Evolutionary conservation across 92 coral and sea anemone species (phyloP).

Genomic region (Parazoanthus swiftii): DNA sequence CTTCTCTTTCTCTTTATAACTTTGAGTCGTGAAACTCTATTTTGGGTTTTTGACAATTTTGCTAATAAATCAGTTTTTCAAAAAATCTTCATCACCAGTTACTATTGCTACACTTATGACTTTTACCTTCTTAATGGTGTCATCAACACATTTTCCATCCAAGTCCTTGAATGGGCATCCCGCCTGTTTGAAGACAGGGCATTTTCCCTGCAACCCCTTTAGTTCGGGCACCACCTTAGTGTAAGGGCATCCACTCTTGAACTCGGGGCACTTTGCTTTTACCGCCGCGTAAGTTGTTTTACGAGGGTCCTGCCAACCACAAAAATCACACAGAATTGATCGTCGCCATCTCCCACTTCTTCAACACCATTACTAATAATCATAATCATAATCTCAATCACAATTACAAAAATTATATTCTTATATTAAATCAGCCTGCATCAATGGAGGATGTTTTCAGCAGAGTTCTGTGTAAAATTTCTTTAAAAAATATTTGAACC

Average conservation of each 20-base stretch:
- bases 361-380: no score
- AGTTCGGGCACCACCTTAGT: neutral
- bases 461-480: no score
- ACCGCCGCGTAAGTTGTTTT: slow-evolving; percentile 5
- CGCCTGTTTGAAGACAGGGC: slow-evolving; percentile 14
- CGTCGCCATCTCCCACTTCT: no score
- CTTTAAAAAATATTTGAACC: no score
- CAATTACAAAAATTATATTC: no score
- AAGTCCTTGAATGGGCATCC: slow-evolving; percentile 20
- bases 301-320: neutral
- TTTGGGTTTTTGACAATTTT: neutral
- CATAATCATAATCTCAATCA: no score
- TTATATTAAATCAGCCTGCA: no score
- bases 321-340: neutral
- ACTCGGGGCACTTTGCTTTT: neutral
- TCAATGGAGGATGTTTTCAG: no score
- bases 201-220: slow-evolving; percentile 8
- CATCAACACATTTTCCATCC: slow-evolving; percentile 19
- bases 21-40: neutral
- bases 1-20: no score
- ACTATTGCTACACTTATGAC: no score
- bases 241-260: slow-evolving; percentile 28
- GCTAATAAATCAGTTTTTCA: neutral
- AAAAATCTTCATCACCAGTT: neutral
- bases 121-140: slow-evolving; percentile 27